Evolutionary conservation across 1,140 invertebrate species (phyloP).

Genomic region (Polypedilum pembai): DNA sequence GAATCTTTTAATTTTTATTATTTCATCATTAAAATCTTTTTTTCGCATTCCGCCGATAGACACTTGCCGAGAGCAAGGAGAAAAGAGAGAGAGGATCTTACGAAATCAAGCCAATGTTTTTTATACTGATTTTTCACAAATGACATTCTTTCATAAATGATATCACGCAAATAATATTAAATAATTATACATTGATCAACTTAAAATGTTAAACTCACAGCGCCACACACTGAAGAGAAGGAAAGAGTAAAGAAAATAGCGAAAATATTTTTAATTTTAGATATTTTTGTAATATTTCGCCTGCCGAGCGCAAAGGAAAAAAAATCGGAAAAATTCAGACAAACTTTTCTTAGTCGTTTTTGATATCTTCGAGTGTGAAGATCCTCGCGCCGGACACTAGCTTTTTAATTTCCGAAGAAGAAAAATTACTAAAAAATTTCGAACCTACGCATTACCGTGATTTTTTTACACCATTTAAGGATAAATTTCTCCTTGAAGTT

Average conservation of each 20-base stretch:
- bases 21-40: too few relatives aligned
- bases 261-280: slow-evolving; percentile 27
- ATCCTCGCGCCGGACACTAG: slow-evolving; percentile 16
- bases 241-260: not conserved
- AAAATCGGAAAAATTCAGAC: slow-evolving; percentile 26
- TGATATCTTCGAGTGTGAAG: slow-evolving; percentile 24
- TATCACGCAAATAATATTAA: not conserved
- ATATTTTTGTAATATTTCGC: slow-evolving; percentile 20
- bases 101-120: too few relatives aligned
- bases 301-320: not conserved
- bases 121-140: not conserved
- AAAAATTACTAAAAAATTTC: not conserved
- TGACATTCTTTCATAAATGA: not conserved
- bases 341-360: slow-evolving; percentile 25
- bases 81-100: too few relatives aligned
- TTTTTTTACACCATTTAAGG: slow-evolving; percentile 12
- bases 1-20: too few relatives aligned
- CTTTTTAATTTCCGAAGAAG: not conserved
- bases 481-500: not conserved
- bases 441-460: not conserved
- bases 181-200: not conserved
- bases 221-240: not conserved
- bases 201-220: not conserved
- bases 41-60: too few relatives aligned
- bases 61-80: too few relatives aligned